A percentile compares a stretch with the other conserved stretches of the same genome.
These are phyloP conservation scores for Cataglyphis cursor DNA, from an alignment of 2,888 invertebrate species.

Conservation along the genomic window DNA sequence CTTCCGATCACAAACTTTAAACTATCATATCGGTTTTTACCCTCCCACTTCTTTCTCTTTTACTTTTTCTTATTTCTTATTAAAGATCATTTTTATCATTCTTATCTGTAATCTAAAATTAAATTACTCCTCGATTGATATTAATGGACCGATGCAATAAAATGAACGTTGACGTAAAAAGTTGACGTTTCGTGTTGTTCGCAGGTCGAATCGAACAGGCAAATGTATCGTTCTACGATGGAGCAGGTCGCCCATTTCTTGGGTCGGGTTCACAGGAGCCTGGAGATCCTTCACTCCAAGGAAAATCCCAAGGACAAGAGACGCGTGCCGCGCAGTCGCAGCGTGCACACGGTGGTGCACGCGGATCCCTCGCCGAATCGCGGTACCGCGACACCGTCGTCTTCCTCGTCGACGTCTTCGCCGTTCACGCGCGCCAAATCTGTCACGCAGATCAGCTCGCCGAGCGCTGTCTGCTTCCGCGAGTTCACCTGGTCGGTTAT, in stretches of 20 bases:
- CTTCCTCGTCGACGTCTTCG: conserved; percentile 70
- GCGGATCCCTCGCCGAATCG: conserved; percentile 75
- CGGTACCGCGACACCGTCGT: conserved; percentile 58
- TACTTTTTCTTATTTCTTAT: not conserved
- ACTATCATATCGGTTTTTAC: not conserved
- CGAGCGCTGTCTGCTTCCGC: conserved; percentile 84
- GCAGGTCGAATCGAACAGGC: conserved; percentile 91
- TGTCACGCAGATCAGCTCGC: conserved; percentile 85
- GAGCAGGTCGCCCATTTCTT: conserved; percentile 91
- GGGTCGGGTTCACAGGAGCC: conserved; percentile 90
- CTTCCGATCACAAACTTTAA: not conserved
- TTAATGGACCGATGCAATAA: not conserved
- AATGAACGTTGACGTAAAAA: not conserved
- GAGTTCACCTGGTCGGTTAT: conserved; percentile 89
- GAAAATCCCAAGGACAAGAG: conserved; percentile 78
- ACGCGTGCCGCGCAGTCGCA: conserved; percentile 87
- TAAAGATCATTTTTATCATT: not conserved
- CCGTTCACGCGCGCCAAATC: conserved; percentile 86
- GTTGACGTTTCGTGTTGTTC: not conserved
- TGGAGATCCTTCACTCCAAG: conserved; percentile 87
- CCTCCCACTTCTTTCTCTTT: not conserved
- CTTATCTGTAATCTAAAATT: not conserved
- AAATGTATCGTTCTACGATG: conserved; percentile 92
- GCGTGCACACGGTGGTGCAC: conserved; percentile 87
- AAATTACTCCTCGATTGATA: not conserved